Evolutionary conservation across 2,797 vertebrate genomes (phyloP), one percentile per base, ranked within the genome.

Genomic region (Rachycentron canadum): DNA sequence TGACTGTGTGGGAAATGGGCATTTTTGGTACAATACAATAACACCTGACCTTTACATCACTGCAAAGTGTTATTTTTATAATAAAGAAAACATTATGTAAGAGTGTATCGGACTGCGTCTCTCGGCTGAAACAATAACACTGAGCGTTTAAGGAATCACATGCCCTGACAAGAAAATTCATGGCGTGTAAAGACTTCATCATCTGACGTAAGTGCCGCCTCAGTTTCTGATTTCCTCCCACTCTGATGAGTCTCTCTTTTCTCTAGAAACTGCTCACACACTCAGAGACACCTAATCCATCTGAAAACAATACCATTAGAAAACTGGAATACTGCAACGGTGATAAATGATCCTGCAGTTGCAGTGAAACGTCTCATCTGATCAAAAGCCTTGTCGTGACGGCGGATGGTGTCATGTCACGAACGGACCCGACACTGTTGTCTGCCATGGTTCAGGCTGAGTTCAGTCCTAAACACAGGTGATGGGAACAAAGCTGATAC

Each of bases 201-300:
- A 25, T 58, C 47, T 81, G 78, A 82, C 14, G 65, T 16, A 53
- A 76, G n/a, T 2, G 3, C n/a, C 28, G 25, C 70, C 52, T 52
- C 45, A 0, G 79, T 56, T 21, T 90, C 80, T 82, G 30, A 28
- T 90, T 83, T 76, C 80, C 49, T 73, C 67, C 78, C 56, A n/a
- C 60, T 55, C 40, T 38, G 53, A 64, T 6, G n/a, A 69, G 45
- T 61, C 84, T 88, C 83, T 79, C 68, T 55, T 73, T 75, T 85
- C 69, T 34, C 40, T 26, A 66, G 60, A 76, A 73, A 1, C 41
- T 34, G 43, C 72, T 45, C 40, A 41, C 64, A 65, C 72, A 53
- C 53, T 60, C n/a, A 3, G 40, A 81, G 84, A 84, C 63, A 84
- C 79, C 43, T 0, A 36, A 80, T 84, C 75, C 60, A 53, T 83